Evolutionary conservation across 2,113 vertebrate genomes (phyloP), one percentile per base, ranked within the genome.

Genomic region (Stigmatopora argus): DNA sequence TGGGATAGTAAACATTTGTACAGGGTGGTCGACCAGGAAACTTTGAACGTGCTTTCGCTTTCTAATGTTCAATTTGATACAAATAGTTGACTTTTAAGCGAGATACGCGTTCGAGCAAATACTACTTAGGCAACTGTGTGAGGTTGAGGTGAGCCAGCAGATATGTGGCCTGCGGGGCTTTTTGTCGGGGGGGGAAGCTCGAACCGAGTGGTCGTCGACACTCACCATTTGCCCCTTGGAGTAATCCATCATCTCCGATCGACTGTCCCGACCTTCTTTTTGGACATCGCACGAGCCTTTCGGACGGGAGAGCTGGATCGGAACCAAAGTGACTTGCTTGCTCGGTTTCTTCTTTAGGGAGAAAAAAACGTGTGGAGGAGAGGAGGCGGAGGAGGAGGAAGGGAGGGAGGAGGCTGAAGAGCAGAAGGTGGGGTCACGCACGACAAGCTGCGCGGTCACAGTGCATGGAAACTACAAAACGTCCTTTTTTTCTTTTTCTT

Each of bases 211-310:
- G 75, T 18, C 79, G 79, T 81, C 83, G 83, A 85, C 75, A 90
- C 91, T 92, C 89, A 92, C 91, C 91, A 86, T 91, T 85, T 91
- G 90, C 70, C 84, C 83, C 84, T 89, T 91, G 35, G 89, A 89
- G 78, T 85, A 91, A 87, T 92, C 89, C 90, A 92, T 91, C 88
- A 84, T 64, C 84, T 78, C 85, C 85, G 83, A 78, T 73, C 74
- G 78, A 77, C 78, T 53, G 58, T 77, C 72, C 57, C 26, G 26
- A 31, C 26, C 61, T 73, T 41, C 69, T 66, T 75, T 59, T 78
- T 79, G 67, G 59, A 47, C 78, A 66, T 83, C 67, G 69, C 85
- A 82, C 72, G 78, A 80, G 70, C 80, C 73, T 51, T 38, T 73
- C 8, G 18, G 44, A 46, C 41, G 5, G 15, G 7, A 47, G 19